These are phyloP conservation scores for Actinia equina DNA, from an alignment of 64 coral and sea anemone genomes.

Conservation along the genomic window DNA sequence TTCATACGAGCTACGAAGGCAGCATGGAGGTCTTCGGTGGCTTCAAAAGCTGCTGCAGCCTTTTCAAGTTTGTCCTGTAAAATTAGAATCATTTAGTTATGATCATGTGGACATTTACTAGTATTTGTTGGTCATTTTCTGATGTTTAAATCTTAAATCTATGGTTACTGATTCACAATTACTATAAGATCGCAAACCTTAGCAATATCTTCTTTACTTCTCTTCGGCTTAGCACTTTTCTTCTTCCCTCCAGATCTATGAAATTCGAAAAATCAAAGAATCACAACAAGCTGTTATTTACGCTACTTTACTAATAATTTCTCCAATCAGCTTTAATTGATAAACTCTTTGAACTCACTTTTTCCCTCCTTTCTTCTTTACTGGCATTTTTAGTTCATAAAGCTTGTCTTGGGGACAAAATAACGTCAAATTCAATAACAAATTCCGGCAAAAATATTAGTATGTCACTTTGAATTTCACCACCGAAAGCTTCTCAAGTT, in stretches of 20 bases:
- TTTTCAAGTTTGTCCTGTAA: slow-evolving; percentile 88
- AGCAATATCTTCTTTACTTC: slow-evolving; percentile 45
- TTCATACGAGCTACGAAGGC: slow-evolving; percentile 94
- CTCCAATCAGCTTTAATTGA: not conserved
- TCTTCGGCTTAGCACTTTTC: slow-evolving; percentile 27
- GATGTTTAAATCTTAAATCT: not conserved
- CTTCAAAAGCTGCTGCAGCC: slow-evolving; percentile 80
- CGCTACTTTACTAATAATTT: not conserved
- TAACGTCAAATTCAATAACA: not conserved
- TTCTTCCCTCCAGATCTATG: slow-evolving; percentile 40
- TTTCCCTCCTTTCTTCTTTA: slow-evolving; percentile 19
- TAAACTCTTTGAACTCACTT: not conserved
- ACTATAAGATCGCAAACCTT: not conserved
- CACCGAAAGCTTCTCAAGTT: not conserved
- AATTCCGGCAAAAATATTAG: not conserved
- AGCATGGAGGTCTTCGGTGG: slow-evolving; percentile 82
- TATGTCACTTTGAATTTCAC: not conserved
- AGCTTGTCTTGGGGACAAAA: not conserved
- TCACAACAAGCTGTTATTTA: too few relatives aligned
- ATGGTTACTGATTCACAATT: not conserved
- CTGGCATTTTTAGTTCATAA: not conserved
- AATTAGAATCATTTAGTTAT: too few relatives aligned
- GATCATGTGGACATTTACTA: too few relatives aligned
- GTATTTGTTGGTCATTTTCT: not conserved
- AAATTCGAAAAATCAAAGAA: not conserved